phyloP scores from a whole-genome alignment of 2,113 vertebrate genomes.

The Equus przewalskii region DNA sequence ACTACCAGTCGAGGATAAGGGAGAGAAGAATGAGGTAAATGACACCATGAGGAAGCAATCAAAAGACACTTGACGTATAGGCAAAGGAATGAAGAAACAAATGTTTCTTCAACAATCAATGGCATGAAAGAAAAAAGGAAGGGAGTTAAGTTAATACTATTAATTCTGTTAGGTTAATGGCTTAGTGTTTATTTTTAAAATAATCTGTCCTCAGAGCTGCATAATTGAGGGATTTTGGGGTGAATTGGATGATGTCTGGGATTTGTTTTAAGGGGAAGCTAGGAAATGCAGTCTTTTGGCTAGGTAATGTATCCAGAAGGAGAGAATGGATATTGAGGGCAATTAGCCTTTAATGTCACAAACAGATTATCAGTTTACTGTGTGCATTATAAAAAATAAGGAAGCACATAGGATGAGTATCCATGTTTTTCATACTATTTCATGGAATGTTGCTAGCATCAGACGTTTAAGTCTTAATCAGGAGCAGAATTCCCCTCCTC shows the following conservation, averaged over 20 bases:
- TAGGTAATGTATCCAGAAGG: neutral
- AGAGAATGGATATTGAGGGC: neutral
- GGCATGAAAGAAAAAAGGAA: neutral
- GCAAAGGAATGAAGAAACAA: neutral
- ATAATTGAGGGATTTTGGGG: neutral
- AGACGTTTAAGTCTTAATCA: neutral
- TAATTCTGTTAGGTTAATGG: constrained; percentile 13
- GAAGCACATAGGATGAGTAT: neutral
- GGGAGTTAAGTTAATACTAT: neutral
- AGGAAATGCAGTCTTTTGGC: neutral
- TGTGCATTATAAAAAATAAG: neutral
- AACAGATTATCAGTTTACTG: neutral
- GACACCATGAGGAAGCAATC: neutral
- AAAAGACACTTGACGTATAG: neutral
- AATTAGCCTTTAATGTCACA: neutral
- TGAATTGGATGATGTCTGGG: neutral
- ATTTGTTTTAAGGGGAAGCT: constrained; percentile 43
- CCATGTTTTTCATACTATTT: neutral
- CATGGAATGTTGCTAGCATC: neutral
- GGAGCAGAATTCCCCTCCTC: neutral
- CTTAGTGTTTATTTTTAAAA: constrained; percentile 11
- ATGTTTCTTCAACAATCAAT: neutral
- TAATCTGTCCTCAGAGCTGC: neutral
- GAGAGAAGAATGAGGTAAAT: neutral
- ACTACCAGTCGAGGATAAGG: neutral